These are phyloP conservation scores for Miltochrista miniata DNA, from an alignment of 2,888 invertebrate species.

Conservation along the genomic window DNA sequence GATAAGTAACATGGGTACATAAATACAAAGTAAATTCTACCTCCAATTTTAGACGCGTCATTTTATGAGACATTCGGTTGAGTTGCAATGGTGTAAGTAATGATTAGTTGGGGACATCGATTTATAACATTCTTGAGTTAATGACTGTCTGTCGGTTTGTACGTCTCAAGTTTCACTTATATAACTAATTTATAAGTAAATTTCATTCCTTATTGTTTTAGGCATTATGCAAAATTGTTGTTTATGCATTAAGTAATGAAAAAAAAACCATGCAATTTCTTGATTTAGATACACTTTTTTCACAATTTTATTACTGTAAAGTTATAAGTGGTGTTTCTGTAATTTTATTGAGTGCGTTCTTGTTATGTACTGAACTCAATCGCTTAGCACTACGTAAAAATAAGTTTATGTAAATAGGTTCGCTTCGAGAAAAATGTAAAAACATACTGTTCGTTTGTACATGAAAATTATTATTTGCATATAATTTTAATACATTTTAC, in stretches of 20 bases:
- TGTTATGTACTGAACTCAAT: constrained; percentile 52
- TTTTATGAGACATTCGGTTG: constrained; percentile 25
- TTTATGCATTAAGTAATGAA: constrained; percentile 45
- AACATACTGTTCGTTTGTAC: constrained; percentile 34
- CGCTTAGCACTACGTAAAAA: constrained; percentile 59
- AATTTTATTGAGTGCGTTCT: constrained; percentile 49
- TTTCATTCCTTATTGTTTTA: constrained; percentile 77
- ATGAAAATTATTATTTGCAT: constrained; percentile 25
- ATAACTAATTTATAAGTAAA: constrained; percentile 45
- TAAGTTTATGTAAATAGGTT: constrained; percentile 77
- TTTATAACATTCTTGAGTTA: constrained; percentile 26
- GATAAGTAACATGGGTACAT: no score
- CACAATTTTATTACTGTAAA: constrained; percentile 55
- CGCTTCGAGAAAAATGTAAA: constrained; percentile 53
- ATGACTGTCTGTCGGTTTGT: constrained; percentile 26
- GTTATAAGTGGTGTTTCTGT: constrained; percentile 55
- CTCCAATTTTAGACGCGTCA: constrained; percentile 26
- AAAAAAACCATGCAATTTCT: constrained; percentile 24
- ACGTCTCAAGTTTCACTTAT: constrained; percentile 50
- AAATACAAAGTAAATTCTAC: neutral
- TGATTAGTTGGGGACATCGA: constrained; percentile 33
- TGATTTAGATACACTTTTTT: constrained; percentile 44
- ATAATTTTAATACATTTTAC: constrained; percentile 22
- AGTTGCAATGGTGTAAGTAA: constrained; percentile 41
- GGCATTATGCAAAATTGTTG: constrained; percentile 62